phyloP scores from a whole-genome alignment of 2,888 invertebrate species.

The Idaea straminata region DNA sequence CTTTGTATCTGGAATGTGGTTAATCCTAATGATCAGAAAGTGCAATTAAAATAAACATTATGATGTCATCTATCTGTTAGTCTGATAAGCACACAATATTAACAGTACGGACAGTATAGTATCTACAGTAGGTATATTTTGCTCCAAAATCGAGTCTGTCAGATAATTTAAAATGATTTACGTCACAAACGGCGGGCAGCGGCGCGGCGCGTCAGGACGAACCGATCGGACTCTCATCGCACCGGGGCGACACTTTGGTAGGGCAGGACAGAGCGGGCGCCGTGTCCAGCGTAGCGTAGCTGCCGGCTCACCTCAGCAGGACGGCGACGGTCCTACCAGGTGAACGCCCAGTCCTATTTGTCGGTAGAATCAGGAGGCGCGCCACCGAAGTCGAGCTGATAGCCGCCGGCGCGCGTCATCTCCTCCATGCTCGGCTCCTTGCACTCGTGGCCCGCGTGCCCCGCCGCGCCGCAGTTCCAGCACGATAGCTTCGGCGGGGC shows the following conservation, averaged over 20 bases:
- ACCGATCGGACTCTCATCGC: slow-evolving; percentile 25
- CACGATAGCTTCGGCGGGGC: slow-evolving; percentile 87
- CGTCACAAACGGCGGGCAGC: slow-evolving; percentile 27
- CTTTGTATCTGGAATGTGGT: slow-evolving; percentile 38
- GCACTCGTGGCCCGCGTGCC: slow-evolving; percentile 92
- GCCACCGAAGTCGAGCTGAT: slow-evolving; percentile 83
- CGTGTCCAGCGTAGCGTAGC: slow-evolving; percentile 22
- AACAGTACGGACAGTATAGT: slow-evolving; percentile 36
- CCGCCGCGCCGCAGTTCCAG: slow-evolving; percentile 94
- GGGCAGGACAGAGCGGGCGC: slow-evolving; percentile 35
- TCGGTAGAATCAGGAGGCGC: slow-evolving; percentile 68
- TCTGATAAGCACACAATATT: slow-evolving; percentile 51
- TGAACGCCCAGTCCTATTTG: slow-evolving; percentile 50
- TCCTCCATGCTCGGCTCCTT: slow-evolving; percentile 96
- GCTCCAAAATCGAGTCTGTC: slow-evolving; percentile 42
- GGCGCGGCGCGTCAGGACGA: slow-evolving; percentile 21
- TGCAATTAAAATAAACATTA: slow-evolving; percentile 54
- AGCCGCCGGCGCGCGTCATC: slow-evolving; percentile 87
- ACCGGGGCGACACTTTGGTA: slow-evolving; percentile 54
- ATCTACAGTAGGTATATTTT: slow-evolving; percentile 42
- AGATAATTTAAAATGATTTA: slow-evolving; percentile 30
- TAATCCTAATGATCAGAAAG: slow-evolving; percentile 49
- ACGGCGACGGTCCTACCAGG: slow-evolving; percentile 23
- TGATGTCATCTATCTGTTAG: slow-evolving; percentile 37
- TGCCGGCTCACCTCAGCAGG: slow-evolving; percentile 25